Evolutionary conservation across 1,140 invertebrate species (phyloP).

Genomic region (Stegodyphus mimosarum): DNA sequence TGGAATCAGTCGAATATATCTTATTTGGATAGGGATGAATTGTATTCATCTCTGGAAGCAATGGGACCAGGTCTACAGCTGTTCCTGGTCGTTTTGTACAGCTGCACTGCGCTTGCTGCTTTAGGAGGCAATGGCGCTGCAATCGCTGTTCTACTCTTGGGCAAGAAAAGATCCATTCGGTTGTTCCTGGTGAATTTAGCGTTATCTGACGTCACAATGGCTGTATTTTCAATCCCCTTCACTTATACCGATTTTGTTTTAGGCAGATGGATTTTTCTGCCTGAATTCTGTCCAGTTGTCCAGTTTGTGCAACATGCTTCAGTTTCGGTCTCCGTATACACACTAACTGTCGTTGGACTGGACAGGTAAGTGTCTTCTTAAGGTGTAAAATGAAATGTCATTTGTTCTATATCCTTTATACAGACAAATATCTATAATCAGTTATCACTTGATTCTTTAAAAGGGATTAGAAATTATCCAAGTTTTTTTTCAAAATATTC

Average conservation of each 20-base stretch:
- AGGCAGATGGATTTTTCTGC: conserved; percentile 68
- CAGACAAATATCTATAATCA: no score
- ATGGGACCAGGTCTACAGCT: conserved; percentile 63
- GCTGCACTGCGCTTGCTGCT: conserved; percentile 67
- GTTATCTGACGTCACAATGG: conserved; percentile 69
- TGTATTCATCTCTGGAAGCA: conserved; percentile 51
- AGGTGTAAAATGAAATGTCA: no score
- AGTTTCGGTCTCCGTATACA: conserved; percentile 69
- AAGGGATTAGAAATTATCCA: no score
- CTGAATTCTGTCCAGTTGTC: conserved; percentile 68
- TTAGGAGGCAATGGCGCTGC: conserved; percentile 67
- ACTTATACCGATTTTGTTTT: conserved; percentile 70
- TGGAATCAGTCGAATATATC: conserved; percentile 10
- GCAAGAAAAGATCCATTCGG: conserved; percentile 66
- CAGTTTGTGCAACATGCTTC: conserved; percentile 68
- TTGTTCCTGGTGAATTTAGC: conserved; percentile 70
- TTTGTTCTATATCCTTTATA: no score
- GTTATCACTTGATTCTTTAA: no score
- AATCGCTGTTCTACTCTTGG: conserved; percentile 67
- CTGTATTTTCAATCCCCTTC: conserved; percentile 70
- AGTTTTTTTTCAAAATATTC: no score
- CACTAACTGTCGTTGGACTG: conserved; percentile 69
- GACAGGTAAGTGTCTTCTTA: conserved; percentile 66
- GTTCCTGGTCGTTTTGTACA: conserved; percentile 67
- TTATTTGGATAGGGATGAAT: conserved; percentile 26